Percentiles rank a stretch among this genome's conserved stretches.
Evolutionary conservation across 2,113 vertebrate genomes (phyloP).

Genomic region (Parotia lawesii): DNA sequence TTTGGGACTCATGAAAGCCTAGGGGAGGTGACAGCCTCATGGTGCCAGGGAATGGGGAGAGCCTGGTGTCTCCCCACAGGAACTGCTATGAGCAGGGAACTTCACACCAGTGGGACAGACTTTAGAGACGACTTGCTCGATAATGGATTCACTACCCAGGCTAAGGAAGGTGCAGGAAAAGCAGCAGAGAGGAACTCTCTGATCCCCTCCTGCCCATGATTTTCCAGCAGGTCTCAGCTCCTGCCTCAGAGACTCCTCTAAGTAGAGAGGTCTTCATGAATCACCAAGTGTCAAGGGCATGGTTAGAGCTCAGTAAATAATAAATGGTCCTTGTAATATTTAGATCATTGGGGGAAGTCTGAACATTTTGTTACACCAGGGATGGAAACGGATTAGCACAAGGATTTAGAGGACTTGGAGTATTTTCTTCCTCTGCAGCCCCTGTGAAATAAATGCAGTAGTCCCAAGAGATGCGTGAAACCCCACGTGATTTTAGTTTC

Average conservation of each 20-base stretch:
- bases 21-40: neutral
- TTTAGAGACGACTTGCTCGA: neutral
- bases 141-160: neutral
- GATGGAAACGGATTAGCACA: neutral
- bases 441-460: neutral
- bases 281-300: neutral
- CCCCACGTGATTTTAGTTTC: neutral
- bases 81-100: neutral
- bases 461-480: neutral
- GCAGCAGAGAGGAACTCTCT: neutral
- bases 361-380: neutral
- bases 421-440: neutral
- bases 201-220: neutral
- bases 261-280: neutral
- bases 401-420: neutral
- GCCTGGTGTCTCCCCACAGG: neutral
- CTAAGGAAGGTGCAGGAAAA: neutral
- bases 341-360: neutral
- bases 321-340: neutral
- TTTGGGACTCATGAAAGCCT: neutral
- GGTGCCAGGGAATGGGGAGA: neutral
- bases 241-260: neutral
- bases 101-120: neutral
- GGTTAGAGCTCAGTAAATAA: neutral
- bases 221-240: neutral